Evolutionary conservation across 2,888 invertebrate genomes (phyloP).

Genomic region (Drosophila crucigera): DNA sequence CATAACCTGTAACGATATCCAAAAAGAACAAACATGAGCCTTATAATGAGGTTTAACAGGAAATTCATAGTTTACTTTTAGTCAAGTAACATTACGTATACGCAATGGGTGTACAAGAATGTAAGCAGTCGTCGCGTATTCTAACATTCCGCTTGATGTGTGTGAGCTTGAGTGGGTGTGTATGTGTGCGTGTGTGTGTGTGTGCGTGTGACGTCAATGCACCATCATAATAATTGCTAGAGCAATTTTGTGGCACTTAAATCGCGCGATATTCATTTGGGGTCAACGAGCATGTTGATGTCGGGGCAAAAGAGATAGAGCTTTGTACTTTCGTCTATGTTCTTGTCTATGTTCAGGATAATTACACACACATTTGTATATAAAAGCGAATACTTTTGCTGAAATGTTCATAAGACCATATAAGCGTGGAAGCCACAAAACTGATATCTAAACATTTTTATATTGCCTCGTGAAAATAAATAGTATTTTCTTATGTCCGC

Average conservation of each 20-base stretch:
- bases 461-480: neutral
- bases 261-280: conserved; percentile 29
- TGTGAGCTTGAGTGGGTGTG: neutral
- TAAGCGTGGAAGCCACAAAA: neutral
- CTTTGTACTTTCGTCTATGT: neutral
- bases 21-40: neutral
- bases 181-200: neutral
- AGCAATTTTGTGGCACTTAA: conserved; percentile 28
- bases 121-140: conserved; percentile 10
- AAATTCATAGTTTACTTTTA: conserved; percentile 11
- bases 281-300: conserved; percentile 9
- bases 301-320: neutral
- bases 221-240: conserved; percentile 28
- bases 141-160: neutral
- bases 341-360: neutral
- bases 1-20: neutral
- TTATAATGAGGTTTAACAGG: neutral
- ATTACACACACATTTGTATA: conserved; percentile 8
- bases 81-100: conserved; percentile 32
- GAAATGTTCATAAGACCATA: conserved; percentile 16
- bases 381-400: conserved; percentile 9
- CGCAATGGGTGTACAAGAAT: conserved; percentile 14
- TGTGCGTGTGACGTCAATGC: conserved; percentile 11
- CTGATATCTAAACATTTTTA: neutral
- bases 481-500: neutral